Evolutionary conservation across 2,113 vertebrate genomes (phyloP).

Genomic region (Lathamus discolor): DNA sequence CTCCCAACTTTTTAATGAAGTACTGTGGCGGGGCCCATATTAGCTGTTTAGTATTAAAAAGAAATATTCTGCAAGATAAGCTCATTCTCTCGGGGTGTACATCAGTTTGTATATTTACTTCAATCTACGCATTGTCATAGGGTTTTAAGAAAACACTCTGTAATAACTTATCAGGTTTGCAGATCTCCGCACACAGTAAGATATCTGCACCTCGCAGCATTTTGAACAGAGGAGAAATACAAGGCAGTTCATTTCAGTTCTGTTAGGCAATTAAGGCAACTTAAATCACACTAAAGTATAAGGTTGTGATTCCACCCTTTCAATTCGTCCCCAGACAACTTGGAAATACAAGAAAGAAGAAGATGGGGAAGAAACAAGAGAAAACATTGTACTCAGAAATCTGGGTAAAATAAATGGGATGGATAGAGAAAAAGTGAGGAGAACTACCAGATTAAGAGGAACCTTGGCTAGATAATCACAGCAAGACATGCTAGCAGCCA

Average conservation of each 20-base stretch:
- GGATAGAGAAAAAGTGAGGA: not conserved
- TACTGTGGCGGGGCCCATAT: not conserved
- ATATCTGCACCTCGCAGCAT: not conserved
- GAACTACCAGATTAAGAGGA: not conserved
- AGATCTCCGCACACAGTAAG: not conserved
- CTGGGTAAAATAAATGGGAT: not conserved
- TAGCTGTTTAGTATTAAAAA: not conserved
- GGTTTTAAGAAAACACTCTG: not conserved
- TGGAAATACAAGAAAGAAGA: not conserved
- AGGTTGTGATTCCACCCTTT: not conserved
- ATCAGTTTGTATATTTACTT: not conserved
- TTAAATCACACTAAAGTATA: not conserved
- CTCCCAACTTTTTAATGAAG: conserved; percentile 41
- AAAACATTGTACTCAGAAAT: not conserved
- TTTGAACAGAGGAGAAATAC: not conserved
- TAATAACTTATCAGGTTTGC: not conserved
- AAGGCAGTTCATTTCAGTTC: not conserved
- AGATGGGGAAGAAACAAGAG: not conserved
- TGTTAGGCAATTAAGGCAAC: not conserved
- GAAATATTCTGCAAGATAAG: not conserved
- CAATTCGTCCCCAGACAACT: not conserved
- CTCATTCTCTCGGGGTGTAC: not conserved
- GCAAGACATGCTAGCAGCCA: not conserved
- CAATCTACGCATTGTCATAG: not conserved
- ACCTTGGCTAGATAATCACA: fast-evolving